Base-by-base conservation (phyloP, 2,888 invertebrate genomes). In the Torymus auratus region DNA sequence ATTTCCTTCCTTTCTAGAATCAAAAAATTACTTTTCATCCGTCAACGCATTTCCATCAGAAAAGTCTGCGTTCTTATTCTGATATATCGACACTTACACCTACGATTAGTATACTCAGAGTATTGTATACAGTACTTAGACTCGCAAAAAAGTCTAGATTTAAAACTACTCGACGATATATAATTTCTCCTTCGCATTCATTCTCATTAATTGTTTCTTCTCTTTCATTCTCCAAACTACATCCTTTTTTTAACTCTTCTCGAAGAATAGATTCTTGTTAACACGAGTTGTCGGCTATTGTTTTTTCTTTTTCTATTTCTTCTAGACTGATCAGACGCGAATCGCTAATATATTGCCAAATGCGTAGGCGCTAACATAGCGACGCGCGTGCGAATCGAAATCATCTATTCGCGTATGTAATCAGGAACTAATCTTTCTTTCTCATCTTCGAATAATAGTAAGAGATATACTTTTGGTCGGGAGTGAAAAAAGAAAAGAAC, bases 51-150 rank as follows among this genome's bases (percentile, higher is more conserved):
- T 64, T 20, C 52, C 23, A 55, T 65, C 41, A 23, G 58, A 80
- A 67, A 67, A 72, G 64, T 74, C 77, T 65, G 73, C 78, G 61
- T 73, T 20, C 68, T 65, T 68, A 68, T 72, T 62, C 71, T 62
- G 14, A 71, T 71, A 71, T 71, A 75, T 67, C 56, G 72, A 83
- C 78, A 68, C 87, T 87, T 89, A 89, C 74, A 80, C 52, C 86
- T 89, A 88, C 79, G 86, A 86, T 88, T 88, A 90, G 87, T 88
- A 89, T 89, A 89, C 86, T 88, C 86, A 84, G 89, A 89, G 88
- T 90, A 90, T 90, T 89, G 86, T 88, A 86, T 88, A 88, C 86
- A 87, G 85, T 86, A 87, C 81, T 84, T 84, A 76, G 20, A 84
- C 86, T 83, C 74, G 28, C 50, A 74, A 84, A 78, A 76, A 80